Evolutionary conservation across 2,888 invertebrate species (phyloP).

Genomic region (Spialia ferax): DNA sequence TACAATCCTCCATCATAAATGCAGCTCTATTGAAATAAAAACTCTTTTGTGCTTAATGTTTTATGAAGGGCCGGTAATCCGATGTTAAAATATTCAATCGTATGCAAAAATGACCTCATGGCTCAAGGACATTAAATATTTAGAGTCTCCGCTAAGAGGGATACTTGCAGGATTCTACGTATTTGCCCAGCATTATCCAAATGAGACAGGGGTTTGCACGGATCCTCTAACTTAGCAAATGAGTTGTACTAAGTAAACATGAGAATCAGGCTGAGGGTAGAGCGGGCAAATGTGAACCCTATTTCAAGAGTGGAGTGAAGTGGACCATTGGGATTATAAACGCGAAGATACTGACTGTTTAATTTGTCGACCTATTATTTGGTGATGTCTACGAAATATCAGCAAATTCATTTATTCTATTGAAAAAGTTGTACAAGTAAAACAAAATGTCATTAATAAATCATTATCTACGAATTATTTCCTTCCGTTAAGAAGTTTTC

Average conservation of each 20-base stretch:
- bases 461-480: too few relatives aligned
- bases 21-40: neutral
- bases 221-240: slow-evolving; percentile 76
- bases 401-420: too few relatives aligned
- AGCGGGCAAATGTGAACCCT: slow-evolving; percentile 52
- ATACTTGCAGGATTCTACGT: slow-evolving; percentile 55
- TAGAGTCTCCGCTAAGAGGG: slow-evolving; percentile 31
- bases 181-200: slow-evolving; percentile 78
- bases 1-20: neutral
- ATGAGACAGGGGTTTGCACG: slow-evolving; percentile 69
- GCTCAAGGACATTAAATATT: slow-evolving; percentile 36
- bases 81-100: slow-evolving; percentile 29
- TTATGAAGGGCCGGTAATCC: slow-evolving; percentile 14
- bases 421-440: too few relatives aligned
- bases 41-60: slow-evolving; percentile 16
- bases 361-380: neutral
- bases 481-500: too few relatives aligned
- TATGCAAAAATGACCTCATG: slow-evolving; percentile 40
- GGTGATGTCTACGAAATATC: neutral
- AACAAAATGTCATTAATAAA: too few relatives aligned
- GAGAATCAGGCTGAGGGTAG: slow-evolving; percentile 50
- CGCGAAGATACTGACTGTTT: neutral
- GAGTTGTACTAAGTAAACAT: slow-evolving; percentile 74
- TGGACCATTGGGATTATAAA: neutral
- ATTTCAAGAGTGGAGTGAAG: slow-evolving; percentile 12